Evolutionary conservation across 2,113 vertebrate genomes (phyloP).

Genomic region (Periophthalmodon schlosseri): DNA sequence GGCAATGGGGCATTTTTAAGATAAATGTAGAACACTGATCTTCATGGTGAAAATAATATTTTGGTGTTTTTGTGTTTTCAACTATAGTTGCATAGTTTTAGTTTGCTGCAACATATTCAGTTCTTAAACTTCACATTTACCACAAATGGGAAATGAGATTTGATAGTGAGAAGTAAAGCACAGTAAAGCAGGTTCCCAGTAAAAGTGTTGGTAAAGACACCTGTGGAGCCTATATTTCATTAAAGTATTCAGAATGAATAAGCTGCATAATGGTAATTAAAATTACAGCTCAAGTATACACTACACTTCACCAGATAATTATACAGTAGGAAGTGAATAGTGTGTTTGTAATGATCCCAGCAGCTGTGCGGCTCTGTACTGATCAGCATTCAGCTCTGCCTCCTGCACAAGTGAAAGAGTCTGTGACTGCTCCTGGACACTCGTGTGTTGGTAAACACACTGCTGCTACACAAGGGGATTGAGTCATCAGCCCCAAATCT

Average conservation of each 20-base stretch:
- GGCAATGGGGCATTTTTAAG: no score
- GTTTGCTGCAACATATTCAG: not conserved
- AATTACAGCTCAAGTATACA: not conserved
- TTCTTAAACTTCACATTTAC: not conserved
- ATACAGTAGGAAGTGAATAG: constrained; percentile 22
- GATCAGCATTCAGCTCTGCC: constrained; percentile 74
- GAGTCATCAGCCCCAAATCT: constrained; percentile 15
- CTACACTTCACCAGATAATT: constrained; percentile 12
- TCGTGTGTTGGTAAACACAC: constrained; percentile 63
- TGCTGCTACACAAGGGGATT: constrained; percentile 41
- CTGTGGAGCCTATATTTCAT: not conserved
- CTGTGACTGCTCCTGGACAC: constrained; percentile 67
- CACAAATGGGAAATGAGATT: constrained; percentile 31
- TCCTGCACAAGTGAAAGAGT: constrained; percentile 67
- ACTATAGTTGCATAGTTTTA: no score
- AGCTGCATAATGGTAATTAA: not conserved
- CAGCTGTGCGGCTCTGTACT: constrained; percentile 70
- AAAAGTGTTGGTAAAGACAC: not conserved
- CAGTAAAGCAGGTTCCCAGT: not conserved
- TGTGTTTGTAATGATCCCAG: constrained; percentile 47
- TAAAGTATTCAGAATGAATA: not conserved
- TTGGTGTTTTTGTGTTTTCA: no score
- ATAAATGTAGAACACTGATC: no score
- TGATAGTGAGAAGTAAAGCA: constrained; percentile 33
- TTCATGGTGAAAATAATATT: no score